These are phyloP conservation scores for Ranitomeya imitator DNA, from an alignment of 2,113 vertebrate species.

Conservation along the genomic window DNA sequence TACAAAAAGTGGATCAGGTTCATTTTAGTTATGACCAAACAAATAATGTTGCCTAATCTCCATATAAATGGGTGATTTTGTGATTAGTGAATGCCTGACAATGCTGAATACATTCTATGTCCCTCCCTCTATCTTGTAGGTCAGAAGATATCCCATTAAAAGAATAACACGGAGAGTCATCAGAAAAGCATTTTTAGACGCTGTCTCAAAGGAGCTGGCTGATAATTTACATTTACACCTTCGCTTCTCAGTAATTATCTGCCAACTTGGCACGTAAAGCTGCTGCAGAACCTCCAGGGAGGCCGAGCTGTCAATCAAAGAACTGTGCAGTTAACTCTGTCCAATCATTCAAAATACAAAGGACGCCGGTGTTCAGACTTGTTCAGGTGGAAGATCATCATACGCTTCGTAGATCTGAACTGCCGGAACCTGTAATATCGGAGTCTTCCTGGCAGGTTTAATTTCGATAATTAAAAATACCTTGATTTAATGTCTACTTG, in stretches of 20 bases:
- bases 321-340: neutral
- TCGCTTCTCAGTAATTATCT: constrained; percentile 2
- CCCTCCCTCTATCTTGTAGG: neutral
- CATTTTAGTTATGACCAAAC: no score
- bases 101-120: neutral
- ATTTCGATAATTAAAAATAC: neutral
- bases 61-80: neutral
- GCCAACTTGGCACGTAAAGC: neutral
- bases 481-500: neutral
- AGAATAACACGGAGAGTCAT: neutral
- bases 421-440: neutral
- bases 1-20: neutral
- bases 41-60: neutral
- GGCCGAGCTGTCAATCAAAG: constrained; percentile 6
- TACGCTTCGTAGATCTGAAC: neutral
- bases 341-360: neutral
- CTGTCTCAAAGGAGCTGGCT: neutral
- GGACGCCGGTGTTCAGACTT: constrained; percentile 1
- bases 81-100: neutral
- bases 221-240: constrained; percentile 22
- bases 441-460: neutral
- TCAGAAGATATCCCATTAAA: neutral
- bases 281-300: constrained; percentile 22
- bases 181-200: neutral
- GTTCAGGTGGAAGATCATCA: neutral